Base-by-base conservation (phyloP, 1,140 invertebrate species). In the Saccostrea cuccullata region DNA sequence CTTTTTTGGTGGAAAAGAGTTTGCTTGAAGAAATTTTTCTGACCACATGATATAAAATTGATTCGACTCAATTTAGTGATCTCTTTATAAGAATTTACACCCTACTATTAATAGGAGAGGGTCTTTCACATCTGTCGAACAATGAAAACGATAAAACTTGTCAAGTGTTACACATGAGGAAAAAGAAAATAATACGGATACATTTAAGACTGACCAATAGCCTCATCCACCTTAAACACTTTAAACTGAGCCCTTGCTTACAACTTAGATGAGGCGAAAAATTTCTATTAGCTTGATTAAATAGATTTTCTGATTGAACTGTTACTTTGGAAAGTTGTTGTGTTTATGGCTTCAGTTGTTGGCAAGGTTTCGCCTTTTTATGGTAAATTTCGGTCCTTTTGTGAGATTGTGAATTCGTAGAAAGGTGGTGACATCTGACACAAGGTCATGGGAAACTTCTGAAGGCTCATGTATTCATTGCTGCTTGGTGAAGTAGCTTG, bases 261-360 rank as follows among this genome's bases (percentile, higher is more conserved):
- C 70, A 77, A 77, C 70, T 77, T 77, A 30, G 70, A 77, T 77
- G 70, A 77, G 70, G 70, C 70, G 70, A 77, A 36, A 77, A 77
- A 77, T 77, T 77, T 77, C 70, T 77, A 77, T 77, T 77, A 77
- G 70, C 70, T 36, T 77, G 70, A 77, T 77, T 77, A 77, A 77
- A 77, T 77, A 77, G 70, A 77, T 77, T 77, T 77, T 77, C 70
- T 77, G 70, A 77, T 77, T 77, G 70, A 77, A 77, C 70, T 77
- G 70, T 30, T 36, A 77, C 70, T 77, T 77, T 77, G 23, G 70
- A 77, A 77, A 77, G 70, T 26, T 77, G 70, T 30, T 77, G 26
- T 77, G 30, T 77, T 77, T 77, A 77, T 77, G 70, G 70, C 23
- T 30, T 26, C 15, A 77, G 23, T 77, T 36, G 26, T 77, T 36